Evolutionary conservation across 2,113 vertebrate species (phyloP).

Genomic region (Stercorarius parasiticus): DNA sequence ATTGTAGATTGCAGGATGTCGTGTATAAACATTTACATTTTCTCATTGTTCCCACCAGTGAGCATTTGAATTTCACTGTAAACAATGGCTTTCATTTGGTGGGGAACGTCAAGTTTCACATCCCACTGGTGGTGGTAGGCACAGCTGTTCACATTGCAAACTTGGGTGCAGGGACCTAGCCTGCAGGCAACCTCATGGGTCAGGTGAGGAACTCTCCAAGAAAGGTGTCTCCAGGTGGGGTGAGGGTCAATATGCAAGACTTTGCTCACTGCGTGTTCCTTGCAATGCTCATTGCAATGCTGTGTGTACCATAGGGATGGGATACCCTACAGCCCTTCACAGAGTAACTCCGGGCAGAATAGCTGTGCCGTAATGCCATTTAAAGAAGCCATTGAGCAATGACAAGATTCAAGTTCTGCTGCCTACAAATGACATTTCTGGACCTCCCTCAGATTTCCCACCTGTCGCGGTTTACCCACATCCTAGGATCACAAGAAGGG

Average conservation of each 20-base stretch:
- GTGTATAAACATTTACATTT: neutral
- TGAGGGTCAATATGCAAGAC: neutral
- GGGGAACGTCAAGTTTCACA: neutral
- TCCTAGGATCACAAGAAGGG: neutral
- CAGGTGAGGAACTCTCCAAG: neutral
- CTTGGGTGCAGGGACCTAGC: rapidly evolving
- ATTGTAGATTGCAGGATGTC: neutral
- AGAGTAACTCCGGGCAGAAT: neutral
- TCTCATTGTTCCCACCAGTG: neutral
- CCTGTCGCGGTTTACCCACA: neutral
- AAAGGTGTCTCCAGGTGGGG: neutral
- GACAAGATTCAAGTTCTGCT: neutral
- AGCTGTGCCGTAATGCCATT: neutral
- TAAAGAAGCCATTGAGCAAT: neutral
- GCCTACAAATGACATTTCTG: neutral
- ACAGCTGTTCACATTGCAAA: neutral
- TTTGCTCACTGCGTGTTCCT: neutral
- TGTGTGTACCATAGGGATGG: neutral
- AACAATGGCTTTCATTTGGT: neutral
- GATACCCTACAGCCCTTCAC: neutral
- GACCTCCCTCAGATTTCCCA: neutral
- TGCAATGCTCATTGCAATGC: neutral
- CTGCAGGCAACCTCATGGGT: neutral
- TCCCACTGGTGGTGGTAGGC: neutral
- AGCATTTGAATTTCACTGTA: neutral